phyloP scores from a whole-genome alignment of 2,113 vertebrate species.

The Pyrgilauda ruficollis region DNA sequence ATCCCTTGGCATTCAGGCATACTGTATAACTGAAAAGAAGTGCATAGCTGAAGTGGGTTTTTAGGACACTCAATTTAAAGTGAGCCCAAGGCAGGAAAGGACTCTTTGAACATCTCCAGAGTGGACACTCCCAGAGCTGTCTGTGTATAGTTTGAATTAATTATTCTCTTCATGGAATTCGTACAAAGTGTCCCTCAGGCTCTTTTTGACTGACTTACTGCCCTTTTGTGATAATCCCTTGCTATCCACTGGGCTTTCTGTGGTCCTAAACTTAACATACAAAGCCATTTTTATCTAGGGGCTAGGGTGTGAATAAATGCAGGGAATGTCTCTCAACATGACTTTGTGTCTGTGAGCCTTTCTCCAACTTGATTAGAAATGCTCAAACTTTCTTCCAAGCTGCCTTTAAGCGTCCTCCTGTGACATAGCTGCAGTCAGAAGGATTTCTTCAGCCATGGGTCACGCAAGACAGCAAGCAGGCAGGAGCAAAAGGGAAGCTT shows the following conservation, averaged over 20 bases:
- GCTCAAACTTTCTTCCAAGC: neutral
- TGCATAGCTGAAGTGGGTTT: conserved; percentile 37
- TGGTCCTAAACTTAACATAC: conserved; percentile 60
- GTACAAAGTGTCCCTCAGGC: conserved; percentile 40
- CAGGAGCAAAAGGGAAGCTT: neutral
- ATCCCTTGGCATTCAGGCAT: conserved; percentile 41
- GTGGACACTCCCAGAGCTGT: conserved; percentile 33
- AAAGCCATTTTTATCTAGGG: conserved; percentile 62
- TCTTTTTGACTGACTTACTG: conserved; percentile 45
- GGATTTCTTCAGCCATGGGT: neutral
- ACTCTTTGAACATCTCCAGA: conserved; percentile 57
- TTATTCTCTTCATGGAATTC: conserved; percentile 36
- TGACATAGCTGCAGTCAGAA: neutral
- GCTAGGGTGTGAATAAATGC: conserved; percentile 61
- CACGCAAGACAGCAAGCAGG: accelerated
- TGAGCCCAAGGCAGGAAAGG: conserved; percentile 33
- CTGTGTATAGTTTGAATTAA: conserved; percentile 51
- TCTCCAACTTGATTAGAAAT: neutral
- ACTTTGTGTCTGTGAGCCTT: conserved; percentile 35
- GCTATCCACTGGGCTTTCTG: conserved; percentile 51
- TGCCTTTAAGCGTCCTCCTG: neutral
- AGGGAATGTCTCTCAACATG: conserved; percentile 47
- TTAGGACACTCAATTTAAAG: conserved; percentile 31
- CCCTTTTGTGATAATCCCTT: conserved; percentile 66
- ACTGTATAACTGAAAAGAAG: conserved; percentile 27